A percentile compares a stretch with the other conserved stretches of the same genome.
Conservation (phyloP, 2,113 vertebrate genomes). For the Corythoichthys intestinalis region DNA sequence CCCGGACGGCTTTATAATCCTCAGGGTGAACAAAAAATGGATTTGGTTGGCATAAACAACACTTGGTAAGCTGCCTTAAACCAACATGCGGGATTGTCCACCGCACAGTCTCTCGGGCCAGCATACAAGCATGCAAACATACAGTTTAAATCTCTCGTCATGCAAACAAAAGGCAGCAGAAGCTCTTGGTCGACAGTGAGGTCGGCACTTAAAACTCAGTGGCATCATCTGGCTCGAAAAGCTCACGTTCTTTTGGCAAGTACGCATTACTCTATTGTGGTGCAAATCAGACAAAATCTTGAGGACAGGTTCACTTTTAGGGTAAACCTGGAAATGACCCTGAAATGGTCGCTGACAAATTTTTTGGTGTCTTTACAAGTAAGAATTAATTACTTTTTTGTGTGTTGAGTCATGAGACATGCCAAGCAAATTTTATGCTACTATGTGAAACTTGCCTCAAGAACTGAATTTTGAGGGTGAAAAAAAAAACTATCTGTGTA, state of each 20-base stretch:
- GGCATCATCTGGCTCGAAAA: not conserved
- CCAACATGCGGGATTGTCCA: slow-evolving; percentile 32
- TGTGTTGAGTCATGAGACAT: no score
- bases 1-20: slow-evolving; percentile 51
- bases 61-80: slow-evolving; percentile 50
- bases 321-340: no score
- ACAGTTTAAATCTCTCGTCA: not conserved
- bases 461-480: no score
- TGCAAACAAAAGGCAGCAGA: not conserved
- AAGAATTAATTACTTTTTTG: no score
- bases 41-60: slow-evolving; percentile 47
- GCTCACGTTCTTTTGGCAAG: not conserved
- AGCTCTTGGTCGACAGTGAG: not conserved
- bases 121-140: not conserved
- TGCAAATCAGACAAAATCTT: not conserved
- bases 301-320: no score
- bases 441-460: no score
- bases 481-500: no score
- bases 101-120: slow-evolving; percentile 21
- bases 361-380: no score
- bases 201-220: not conserved
- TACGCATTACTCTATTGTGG: not conserved
- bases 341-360: no score
- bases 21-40: slow-evolving; percentile 58
- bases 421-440: no score